Conservation (phyloP, 35 echinoderm and acorn worm genomes). For the Strongylocentrotus purpuratus region DNA sequence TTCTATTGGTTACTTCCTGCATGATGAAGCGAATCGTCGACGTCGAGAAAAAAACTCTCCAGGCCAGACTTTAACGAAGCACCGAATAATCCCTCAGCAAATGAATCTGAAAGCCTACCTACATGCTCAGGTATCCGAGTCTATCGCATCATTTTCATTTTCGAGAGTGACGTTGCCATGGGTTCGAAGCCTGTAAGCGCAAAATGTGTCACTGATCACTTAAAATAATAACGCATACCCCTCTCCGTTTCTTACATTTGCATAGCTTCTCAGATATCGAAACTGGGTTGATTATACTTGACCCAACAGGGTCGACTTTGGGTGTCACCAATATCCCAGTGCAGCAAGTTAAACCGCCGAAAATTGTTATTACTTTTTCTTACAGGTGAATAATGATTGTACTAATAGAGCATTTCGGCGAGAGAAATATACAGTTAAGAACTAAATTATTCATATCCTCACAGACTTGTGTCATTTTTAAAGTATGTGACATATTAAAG, state of each 20-base stretch:
- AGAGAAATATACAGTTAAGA: neutral
- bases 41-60: neutral
- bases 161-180: neutral
- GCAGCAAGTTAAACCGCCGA: neutral
- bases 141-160: slow-evolving; percentile 1
- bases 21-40: neutral
- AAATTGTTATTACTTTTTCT: neutral
- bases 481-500: too few relatives aligned
- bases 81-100: neutral
- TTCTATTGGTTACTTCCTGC: neutral
- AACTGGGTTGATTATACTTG: neutral
- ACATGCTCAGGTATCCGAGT: neutral
- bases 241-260: neutral
- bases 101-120: neutral
- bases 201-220: neutral
- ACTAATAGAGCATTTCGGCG: neutral
- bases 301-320: neutral
- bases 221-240: slow-evolving; percentile 4
- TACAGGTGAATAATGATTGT: neutral
- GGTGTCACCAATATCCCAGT: neutral
- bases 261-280: neutral
- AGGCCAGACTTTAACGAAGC: neutral
- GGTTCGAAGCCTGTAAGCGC: neutral
- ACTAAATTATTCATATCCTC: too few relatives aligned
- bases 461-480: too few relatives aligned